A percentile compares a stretch with the other conserved stretches of the same genome.
Conservation (phyloP, 2,113 vertebrate genomes). For the Mungos mungo region DNA sequence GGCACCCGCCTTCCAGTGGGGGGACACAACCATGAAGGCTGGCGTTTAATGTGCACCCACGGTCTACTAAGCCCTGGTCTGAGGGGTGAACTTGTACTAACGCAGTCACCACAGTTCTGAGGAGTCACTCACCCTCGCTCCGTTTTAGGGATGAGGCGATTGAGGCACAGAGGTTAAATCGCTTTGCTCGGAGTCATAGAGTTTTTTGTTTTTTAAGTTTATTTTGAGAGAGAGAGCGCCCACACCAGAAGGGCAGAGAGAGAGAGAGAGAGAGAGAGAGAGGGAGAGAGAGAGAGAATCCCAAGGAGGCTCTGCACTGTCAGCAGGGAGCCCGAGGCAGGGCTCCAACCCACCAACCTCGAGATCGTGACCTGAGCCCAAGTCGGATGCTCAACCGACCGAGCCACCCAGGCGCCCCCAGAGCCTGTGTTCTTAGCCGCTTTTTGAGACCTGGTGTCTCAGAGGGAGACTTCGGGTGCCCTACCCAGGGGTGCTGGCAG, state of each 20-base stretch:
- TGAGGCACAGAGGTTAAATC: not conserved
- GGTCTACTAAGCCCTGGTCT: rapidly evolving
- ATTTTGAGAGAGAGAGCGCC: no score
- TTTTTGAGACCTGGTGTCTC: rapidly evolving
- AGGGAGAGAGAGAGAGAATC: no score
- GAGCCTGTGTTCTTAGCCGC: not conserved
- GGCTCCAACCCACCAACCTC: no score
- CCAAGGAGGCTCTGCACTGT: no score
- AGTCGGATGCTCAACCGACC: no score
- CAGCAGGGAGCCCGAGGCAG: no score
- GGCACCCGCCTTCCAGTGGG: not conserved
- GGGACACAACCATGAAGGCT: rapidly evolving
- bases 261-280: no score
- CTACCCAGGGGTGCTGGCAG: rapidly evolving
- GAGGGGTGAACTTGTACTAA: not conserved
- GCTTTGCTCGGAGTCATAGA: not conserved
- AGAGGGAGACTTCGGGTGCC: not conserved
- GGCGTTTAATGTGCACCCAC: rapidly evolving
- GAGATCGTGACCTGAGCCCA: no score
- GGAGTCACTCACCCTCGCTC: not conserved
- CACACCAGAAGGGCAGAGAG: no score
- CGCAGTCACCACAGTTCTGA: not conserved
- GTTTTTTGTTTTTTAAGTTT: no score
- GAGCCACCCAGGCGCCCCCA: no score
- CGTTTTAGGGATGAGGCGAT: rapidly evolving